A percentile compares a stretch with the other conserved stretches of the same genome.
These are phyloP conservation scores for Acrossocheilus fasciatus DNA, from an alignment of 2,797 vertebrate species.

Conservation along the genomic window DNA sequence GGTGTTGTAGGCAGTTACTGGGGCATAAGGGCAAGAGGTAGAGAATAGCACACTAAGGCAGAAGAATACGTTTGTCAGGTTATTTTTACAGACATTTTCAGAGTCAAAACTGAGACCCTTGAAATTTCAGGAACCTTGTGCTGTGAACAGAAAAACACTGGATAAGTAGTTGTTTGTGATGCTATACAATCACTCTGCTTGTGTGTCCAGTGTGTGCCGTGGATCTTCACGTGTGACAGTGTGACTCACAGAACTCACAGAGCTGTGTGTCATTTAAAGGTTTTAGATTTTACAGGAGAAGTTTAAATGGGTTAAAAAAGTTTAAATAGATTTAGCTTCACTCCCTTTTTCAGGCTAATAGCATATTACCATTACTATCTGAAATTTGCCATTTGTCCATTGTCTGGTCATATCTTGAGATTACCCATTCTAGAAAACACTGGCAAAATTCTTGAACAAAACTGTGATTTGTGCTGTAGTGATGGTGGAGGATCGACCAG, in stretches of 20 bases:
- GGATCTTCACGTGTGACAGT: too few species aligned
- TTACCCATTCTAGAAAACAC: too few species aligned
- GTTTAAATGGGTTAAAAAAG: too few species aligned
- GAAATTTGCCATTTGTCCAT: too few species aligned
- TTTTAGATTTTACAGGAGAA: not conserved
- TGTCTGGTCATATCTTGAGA: too few species aligned
- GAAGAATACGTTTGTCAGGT: too few species aligned
- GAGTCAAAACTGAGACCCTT: not conserved
- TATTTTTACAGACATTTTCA: not conserved
- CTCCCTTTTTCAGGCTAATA: too few species aligned
- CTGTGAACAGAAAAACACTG: not conserved
- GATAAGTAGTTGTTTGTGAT: too few species aligned
- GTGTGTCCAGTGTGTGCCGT: too few species aligned
- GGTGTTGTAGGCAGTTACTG: not conserved
- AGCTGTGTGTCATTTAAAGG: not conserved
- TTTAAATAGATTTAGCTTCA: too few species aligned
- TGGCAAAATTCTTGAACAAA: too few species aligned
- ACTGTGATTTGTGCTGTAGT: not conserved
- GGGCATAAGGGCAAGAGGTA: not conserved
- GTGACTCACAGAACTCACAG: not conserved
- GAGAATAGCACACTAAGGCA: not conserved
- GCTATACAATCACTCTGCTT: not conserved
- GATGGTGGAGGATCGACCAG: constrained; percentile 28
- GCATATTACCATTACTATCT: too few species aligned
- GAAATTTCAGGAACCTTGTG: not conserved